phyloP scores from a whole-genome alignment of 2,888 invertebrate genomes.

The Parnassius apollo region DNA sequence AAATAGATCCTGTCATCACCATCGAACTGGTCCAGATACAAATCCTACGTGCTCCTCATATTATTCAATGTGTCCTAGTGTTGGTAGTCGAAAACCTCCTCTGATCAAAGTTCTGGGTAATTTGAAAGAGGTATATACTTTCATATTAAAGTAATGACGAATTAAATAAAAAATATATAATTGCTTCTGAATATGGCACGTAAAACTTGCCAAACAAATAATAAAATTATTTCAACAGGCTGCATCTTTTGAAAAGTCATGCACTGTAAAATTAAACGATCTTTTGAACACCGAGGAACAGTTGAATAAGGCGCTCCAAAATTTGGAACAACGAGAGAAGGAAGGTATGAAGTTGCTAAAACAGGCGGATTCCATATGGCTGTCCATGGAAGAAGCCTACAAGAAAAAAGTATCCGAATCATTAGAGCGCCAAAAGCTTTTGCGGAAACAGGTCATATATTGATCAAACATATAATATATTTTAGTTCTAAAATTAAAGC shows the following conservation, averaged over 20 bases:
- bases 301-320: slow-evolving; percentile 75
- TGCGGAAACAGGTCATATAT: slow-evolving; percentile 49
- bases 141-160: not conserved
- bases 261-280: slow-evolving; percentile 65
- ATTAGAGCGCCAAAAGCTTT: slow-evolving; percentile 48
- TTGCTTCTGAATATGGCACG: too few species aligned
- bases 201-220: not conserved
- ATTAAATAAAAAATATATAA: not conserved
- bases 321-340: slow-evolving; percentile 81
- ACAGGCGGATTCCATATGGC: slow-evolving; percentile 81
- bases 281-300: slow-evolving; percentile 75
- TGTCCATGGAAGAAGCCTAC: slow-evolving; percentile 73
- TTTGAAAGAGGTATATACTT: slow-evolving; percentile 50
- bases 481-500: too few species aligned
- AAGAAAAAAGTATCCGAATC: slow-evolving; percentile 60
- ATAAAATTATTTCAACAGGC: slow-evolving; percentile 44
- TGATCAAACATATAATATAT: not conserved
- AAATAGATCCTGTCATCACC: not conserved
- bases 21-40: not conserved
- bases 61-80: slow-evolving; percentile 18
- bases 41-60: not conserved
- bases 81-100: slow-evolving; percentile 32
- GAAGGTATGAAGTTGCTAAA: slow-evolving; percentile 77
- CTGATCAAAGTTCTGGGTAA: slow-evolving; percentile 56
- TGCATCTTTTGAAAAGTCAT: slow-evolving; percentile 57